Conservation (phyloP, 2,113 vertebrate species). For the Donacobius atricapilla region DNA sequence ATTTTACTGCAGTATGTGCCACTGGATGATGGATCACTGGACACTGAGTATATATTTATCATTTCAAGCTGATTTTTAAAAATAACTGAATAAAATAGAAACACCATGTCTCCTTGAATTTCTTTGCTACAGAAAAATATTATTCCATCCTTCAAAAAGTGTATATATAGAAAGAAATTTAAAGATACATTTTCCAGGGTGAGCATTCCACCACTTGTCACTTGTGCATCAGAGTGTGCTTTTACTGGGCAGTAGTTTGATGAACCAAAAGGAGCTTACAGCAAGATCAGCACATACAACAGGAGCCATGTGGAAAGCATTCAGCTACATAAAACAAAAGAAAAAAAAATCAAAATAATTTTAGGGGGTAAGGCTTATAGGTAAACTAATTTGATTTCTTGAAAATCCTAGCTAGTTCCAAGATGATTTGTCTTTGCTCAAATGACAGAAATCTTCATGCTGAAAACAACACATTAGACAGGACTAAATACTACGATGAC, state of each 20-base stretch:
- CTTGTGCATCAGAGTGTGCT: neutral
- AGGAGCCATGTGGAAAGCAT: neutral
- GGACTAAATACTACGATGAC: neutral
- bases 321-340: neutral
- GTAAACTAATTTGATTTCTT: neutral
- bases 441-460: neutral
- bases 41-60: neutral
- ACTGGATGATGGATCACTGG: neutral
- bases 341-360: neutral
- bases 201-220: neutral
- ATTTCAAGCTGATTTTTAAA: conserved; percentile 21
- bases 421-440: neutral
- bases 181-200: neutral
- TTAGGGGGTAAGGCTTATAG: neutral
- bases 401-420: neutral
- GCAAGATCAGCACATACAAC: neutral
- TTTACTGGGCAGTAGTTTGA: neutral
- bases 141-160: neutral
- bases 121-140: neutral
- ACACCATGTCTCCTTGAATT: neutral
- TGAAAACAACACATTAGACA: neutral
- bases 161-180: neutral
- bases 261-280: neutral
- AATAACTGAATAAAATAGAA: conserved; percentile 20
- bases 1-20: neutral